Percentiles rank a stretch among this genome's conserved stretches.
Conservation (phyloP, 1,140 invertebrate species). For the Pristionchus pacificus region DNA sequence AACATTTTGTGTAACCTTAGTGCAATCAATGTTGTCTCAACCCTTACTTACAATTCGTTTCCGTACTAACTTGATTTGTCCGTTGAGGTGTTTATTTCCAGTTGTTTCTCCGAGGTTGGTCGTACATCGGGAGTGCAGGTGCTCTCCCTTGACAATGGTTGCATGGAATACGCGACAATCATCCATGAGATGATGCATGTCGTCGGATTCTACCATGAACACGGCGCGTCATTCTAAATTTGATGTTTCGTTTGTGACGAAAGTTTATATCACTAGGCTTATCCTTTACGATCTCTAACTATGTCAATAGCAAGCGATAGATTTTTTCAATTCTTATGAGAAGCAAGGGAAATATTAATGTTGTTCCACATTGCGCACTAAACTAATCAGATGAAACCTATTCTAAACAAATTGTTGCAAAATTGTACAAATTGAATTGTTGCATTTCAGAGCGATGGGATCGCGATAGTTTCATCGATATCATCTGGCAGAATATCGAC, state of each 20-base stretch:
- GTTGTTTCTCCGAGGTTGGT: constrained; percentile 56
- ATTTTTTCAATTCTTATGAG: too few relatives aligned
- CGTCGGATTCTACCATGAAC: constrained; percentile 56
- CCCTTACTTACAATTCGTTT: too few relatives aligned
- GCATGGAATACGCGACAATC: constrained; percentile 57
- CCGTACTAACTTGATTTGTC: too few relatives aligned
- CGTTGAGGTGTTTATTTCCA: too few relatives aligned
- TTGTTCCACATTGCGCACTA: too few relatives aligned
- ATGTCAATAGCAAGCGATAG: too few relatives aligned
- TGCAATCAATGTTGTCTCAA: neutral
- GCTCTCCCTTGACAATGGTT: constrained; percentile 55
- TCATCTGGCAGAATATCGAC: constrained; percentile 57
- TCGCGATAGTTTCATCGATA: constrained; percentile 53
- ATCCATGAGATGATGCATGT: constrained; percentile 57
- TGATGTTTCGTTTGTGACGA: neutral
- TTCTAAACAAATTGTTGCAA: constrained; percentile 15
- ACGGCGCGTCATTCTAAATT: constrained; percentile 29
- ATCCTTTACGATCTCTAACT: neutral
- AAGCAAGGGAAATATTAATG: too few relatives aligned
- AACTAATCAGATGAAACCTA: constrained; percentile 13
- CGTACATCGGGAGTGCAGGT: constrained; percentile 56
- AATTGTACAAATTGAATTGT: constrained; percentile 22
- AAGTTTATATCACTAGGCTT: neutral
- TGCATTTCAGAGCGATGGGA: constrained; percentile 57
- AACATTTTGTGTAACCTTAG: neutral